Conservation (phyloP, 2,113 vertebrate species). For the Emydocephalus ijimae region DNA sequence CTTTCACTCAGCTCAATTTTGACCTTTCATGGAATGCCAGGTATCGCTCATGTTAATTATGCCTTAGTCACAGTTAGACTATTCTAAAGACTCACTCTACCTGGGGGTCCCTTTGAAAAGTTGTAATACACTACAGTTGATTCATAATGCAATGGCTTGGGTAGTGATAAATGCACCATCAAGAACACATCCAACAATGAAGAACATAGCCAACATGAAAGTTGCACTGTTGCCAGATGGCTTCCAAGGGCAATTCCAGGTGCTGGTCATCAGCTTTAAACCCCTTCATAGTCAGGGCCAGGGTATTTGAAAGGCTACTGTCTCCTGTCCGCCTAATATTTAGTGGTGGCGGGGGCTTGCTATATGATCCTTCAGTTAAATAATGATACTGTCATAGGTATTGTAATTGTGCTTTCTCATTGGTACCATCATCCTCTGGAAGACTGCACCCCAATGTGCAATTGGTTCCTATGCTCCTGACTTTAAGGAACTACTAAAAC, state of each 20-base stretch:
- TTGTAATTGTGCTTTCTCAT: not conserved
- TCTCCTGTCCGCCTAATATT: not conserved
- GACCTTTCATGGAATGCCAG: not conserved
- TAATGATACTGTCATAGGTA: not conserved
- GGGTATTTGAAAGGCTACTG: not conserved
- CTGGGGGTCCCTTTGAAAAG: not conserved
- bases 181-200: not conserved
- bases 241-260: not conserved
- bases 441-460: not conserved
- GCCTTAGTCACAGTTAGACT: not conserved
- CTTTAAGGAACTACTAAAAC: not conserved
- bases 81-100: not conserved
- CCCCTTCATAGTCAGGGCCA: not conserved
- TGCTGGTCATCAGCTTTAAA: not conserved
- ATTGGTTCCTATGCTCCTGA: not conserved
- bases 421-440: not conserved
- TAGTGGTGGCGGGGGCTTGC: not conserved
- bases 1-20: not conserved
- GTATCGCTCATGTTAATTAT: not conserved
- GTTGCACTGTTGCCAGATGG: not conserved
- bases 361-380: not conserved
- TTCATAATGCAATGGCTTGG: not conserved
- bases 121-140: not conserved
- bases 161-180: not conserved
- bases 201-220: not conserved